phyloP scores from a whole-genome alignment of 2,113 vertebrate genomes.

The Pteropus alecto region DNA sequence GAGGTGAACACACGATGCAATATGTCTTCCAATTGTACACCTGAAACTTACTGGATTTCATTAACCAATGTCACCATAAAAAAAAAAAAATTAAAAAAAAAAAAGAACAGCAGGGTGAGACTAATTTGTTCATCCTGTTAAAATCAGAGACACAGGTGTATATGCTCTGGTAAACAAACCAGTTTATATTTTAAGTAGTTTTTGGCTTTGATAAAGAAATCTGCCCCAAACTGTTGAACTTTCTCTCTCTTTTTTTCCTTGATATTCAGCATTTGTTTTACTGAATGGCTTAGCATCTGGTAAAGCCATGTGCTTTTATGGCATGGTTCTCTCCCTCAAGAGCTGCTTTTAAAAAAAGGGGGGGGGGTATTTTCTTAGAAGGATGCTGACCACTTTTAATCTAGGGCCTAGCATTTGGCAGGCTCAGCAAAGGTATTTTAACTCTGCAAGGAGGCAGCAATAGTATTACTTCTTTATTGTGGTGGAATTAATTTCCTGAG shows the following conservation, averaged over 20 bases:
- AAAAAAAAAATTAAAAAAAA: neutral
- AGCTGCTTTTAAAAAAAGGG: neutral
- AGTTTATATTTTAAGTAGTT: neutral
- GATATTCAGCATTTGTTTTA: neutral
- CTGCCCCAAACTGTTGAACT: neutral
- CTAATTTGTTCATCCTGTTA: neutral
- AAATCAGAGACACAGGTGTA: neutral
- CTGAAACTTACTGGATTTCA: too few species aligned
- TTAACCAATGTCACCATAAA: too few species aligned
- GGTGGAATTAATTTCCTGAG: neutral
- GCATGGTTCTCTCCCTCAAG: neutral
- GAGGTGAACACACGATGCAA: too few species aligned
- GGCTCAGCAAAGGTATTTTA: neutral
- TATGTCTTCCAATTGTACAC: too few species aligned
- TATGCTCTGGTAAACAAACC: neutral
- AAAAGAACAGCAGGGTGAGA: neutral
- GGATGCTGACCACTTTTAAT: neutral
- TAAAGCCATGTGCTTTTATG: slow-evolving; percentile 52
- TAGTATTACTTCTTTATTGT: neutral
- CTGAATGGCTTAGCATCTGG: slow-evolving; percentile 56
- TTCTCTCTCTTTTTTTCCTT: neutral
- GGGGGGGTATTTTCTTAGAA: rapidly evolving
- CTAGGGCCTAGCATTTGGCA: slow-evolving; percentile 28
- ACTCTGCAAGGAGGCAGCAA: neutral
- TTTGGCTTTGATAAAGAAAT: neutral